Base-by-base conservation (phyloP, 2,113 vertebrate species). In the Nesoenas mayeri region DNA sequence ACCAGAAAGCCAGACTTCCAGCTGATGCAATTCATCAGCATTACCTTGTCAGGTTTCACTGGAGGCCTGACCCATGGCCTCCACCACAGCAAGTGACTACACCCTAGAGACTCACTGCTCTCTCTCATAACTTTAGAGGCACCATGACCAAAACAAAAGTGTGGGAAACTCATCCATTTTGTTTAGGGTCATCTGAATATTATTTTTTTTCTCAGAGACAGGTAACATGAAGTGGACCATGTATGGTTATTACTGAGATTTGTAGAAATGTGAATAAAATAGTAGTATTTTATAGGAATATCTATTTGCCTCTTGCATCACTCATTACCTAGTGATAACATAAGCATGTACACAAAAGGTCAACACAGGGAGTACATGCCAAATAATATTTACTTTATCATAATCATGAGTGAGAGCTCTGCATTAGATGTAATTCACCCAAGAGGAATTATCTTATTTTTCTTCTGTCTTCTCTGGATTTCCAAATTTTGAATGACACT, bases 21-120 rank as follows among this genome's bases (percentile, higher is more conserved):
- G 89, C 77, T 94, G 91, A 95, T 92, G 86, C 66, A 96, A 95
- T 93, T 94, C 50, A 75, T 89, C 88, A 89, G 61, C 28, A 26
- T 72, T 93, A 65, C 31, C 36, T 58, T 65, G 77, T 69, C 80
- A 38, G 57, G 18, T 78, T 86, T 72, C 60, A 66, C 85, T 29
- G 70, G 48, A 87, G 69, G 75, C 32, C 90, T 79, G 73, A 72
- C 57, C 77, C 65, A 25, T 0, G 0, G 60, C 0, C 1, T 54
- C 40, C 29, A 65, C 40, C 0, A 1, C 66, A 86, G 51, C 47
- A 65, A 69, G 51, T 22, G 24, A 36, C 66, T 47, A 31, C 22
- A 36, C 61, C 38, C 42, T 1, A 0, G 65, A 56, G 58, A 17
- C 66, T 86, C 1, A 1, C 32, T 5, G 3, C 57, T 65, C 69